Conservation (phyloP, 1,140 invertebrate genomes). For the Papilio machaon region DNA sequence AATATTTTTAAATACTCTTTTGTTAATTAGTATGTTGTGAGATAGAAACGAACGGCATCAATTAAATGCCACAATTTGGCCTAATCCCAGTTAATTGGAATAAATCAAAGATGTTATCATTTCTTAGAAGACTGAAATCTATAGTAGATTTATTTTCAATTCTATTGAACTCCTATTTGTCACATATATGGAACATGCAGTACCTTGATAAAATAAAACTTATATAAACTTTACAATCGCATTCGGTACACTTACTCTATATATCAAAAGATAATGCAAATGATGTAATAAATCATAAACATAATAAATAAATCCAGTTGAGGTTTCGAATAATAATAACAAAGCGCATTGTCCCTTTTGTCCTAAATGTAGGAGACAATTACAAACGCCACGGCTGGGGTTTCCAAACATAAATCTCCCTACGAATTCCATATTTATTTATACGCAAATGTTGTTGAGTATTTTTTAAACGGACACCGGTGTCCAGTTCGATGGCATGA, state of each 20-base stretch:
- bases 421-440: constrained; percentile 70
- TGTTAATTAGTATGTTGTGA: constrained; percentile 42
- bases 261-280: constrained; percentile 9
- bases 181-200: not conserved
- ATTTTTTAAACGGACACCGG: constrained; percentile 63
- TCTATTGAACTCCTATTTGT: not conserved
- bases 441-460: constrained; percentile 60
- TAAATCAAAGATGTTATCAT: not conserved
- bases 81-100: not conserved
- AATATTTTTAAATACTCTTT: constrained; percentile 48
- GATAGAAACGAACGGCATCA: not conserved
- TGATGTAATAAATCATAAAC: constrained; percentile 33
- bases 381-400: constrained; percentile 58
- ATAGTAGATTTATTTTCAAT: too few species aligned
- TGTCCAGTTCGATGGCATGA: constrained; percentile 52
- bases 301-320: constrained; percentile 51
- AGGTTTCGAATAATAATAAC: constrained; percentile 53
- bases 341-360: constrained; percentile 61
- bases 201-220: not conserved
- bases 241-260: constrained; percentile 7
- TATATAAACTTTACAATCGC: not conserved
- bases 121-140: too few species aligned
- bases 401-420: constrained; percentile 60
- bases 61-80: not conserved
- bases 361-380: constrained; percentile 67